Evolutionary conservation across 2,797 vertebrate genomes (phyloP).

Genomic region (Heteromormyrus szaboi): DNA sequence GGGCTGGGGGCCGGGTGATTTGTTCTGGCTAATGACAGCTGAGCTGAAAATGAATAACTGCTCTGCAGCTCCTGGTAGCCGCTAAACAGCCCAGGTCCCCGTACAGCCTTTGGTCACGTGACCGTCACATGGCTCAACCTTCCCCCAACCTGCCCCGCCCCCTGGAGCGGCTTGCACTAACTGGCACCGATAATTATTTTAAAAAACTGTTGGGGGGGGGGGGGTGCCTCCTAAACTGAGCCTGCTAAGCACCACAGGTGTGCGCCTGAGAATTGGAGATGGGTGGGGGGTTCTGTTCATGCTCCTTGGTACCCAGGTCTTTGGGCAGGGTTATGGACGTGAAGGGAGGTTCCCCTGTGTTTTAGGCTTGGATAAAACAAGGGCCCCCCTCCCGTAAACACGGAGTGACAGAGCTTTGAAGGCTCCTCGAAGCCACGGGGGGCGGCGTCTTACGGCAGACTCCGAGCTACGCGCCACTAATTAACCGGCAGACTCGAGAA

Average conservation of each 20-base stretch:
- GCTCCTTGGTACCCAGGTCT: background rate
- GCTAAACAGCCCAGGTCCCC: background rate
- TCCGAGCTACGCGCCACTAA: conserved; percentile 49
- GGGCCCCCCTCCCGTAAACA: conserved; percentile 57
- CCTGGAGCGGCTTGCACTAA: conserved; percentile 11
- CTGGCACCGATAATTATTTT: conserved; percentile 29
- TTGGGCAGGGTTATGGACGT: background rate
- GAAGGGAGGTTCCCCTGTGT: conserved; percentile 28
- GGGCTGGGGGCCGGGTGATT: background rate
- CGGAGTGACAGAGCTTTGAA: conserved; percentile 38
- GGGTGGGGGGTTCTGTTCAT: background rate
- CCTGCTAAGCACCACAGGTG: background rate
- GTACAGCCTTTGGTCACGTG: background rate
- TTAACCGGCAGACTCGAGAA: conserved; percentile 47
- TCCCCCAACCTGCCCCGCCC: background rate
- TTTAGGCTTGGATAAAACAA: conserved; percentile 65
- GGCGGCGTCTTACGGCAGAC: conserved; percentile 50
- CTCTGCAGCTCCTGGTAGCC: background rate
- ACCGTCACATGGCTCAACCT: background rate
- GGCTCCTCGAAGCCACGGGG: conserved; percentile 3
- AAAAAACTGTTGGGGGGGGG: background rate
- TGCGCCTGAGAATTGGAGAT: background rate
- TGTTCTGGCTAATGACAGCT: background rate
- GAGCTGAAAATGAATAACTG: background rate
- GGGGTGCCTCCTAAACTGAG: background rate